Percentiles rank a stretch among this genome's conserved stretches.
These are phyloP conservation scores for Litocranius walleri DNA, from an alignment of 2,113 vertebrate genomes.

Conservation along the genomic window DNA sequence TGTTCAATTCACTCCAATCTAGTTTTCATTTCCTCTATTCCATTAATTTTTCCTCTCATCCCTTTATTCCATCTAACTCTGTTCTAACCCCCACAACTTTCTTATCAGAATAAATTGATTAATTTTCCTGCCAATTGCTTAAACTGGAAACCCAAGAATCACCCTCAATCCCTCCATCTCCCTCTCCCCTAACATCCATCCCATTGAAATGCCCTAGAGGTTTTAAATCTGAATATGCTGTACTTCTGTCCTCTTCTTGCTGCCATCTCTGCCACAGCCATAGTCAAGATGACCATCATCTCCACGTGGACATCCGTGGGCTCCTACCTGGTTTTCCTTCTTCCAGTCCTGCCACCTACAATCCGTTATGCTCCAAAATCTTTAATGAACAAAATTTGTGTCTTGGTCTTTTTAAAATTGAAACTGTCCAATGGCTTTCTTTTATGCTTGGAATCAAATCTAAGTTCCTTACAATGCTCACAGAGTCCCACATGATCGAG, in stretches of 20 bases:
- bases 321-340: not conserved
- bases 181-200: not conserved
- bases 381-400: not conserved
- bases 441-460: not conserved
- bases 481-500: not conserved
- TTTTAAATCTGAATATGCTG: not conserved
- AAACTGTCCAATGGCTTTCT: not conserved
- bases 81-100: not conserved
- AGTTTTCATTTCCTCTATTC: not conserved
- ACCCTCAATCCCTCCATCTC: not conserved
- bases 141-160: not conserved
- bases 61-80: not conserved
- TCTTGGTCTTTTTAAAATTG: not conserved
- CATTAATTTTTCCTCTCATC: not conserved
- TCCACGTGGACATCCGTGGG: rapidly evolving
- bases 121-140: not conserved
- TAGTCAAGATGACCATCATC: no score
- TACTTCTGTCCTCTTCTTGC: not conserved
- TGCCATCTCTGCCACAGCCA: no score
- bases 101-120: not conserved
- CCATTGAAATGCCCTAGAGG: rapidly evolving
- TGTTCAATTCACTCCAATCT: not conserved
- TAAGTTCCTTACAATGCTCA: not conserved
- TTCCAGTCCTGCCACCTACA: not conserved
- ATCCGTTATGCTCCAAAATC: not conserved